Evolutionary conservation across 2,888 invertebrate genomes (phyloP).

Genomic region (Phoronis australis): DNA sequence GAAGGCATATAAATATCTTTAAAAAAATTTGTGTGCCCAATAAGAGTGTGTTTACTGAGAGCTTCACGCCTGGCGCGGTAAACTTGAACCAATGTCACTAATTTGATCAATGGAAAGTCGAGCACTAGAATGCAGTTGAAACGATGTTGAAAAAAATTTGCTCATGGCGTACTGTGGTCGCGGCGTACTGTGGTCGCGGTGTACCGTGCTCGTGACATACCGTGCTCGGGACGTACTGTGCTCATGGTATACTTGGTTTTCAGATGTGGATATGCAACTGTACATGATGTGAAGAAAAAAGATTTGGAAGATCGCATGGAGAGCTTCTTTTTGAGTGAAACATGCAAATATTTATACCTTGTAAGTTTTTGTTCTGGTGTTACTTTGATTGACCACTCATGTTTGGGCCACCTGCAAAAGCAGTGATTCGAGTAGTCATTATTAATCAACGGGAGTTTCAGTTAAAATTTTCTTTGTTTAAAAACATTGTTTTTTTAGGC

Average conservation of each 20-base stretch:
- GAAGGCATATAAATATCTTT: too few species aligned
- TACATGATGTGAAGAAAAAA: slow-evolving; percentile 61
- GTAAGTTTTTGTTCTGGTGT: slow-evolving; percentile 52
- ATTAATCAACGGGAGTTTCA: not conserved
- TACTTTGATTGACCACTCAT: not conserved
- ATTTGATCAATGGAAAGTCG: too few species aligned
- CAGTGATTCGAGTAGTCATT: not conserved
- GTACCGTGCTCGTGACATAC: not conserved
- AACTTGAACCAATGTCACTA: too few species aligned
- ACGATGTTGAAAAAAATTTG: not conserved
- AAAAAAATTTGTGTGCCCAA: too few species aligned
- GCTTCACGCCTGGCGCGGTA: too few species aligned
- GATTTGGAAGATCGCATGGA: slow-evolving; percentile 64
- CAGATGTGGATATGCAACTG: slow-evolving; percentile 63
- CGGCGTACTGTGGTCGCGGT: not conserved
- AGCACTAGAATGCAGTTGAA: not conserved
- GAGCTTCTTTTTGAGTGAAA: slow-evolving; percentile 64
- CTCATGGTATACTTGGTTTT: slow-evolving; percentile 11
- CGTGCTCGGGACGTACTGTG: not conserved
- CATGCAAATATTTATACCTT: slow-evolving; percentile 63
- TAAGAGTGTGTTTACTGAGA: too few species aligned
- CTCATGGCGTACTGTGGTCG: not conserved
- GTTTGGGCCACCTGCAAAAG: too few species aligned
- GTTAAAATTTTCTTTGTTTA: not conserved
- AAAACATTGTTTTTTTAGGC: not conserved